Percentiles rank a stretch among this genome's conserved stretches.
Evolutionary conservation across 2,888 invertebrate genomes (phyloP).

Genomic region (Octonoba sinensis): DNA sequence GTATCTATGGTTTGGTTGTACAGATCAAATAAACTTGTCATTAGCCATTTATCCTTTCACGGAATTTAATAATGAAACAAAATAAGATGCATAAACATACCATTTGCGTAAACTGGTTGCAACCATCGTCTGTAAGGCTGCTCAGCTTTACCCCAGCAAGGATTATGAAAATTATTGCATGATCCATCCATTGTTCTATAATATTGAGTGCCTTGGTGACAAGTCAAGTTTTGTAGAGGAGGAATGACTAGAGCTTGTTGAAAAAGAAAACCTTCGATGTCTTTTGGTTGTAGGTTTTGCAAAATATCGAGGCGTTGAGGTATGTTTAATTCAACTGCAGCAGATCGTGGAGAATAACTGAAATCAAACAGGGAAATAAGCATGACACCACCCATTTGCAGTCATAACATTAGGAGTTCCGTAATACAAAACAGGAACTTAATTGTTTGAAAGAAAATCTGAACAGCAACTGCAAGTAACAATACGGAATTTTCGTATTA

Average conservation of each 20-base stretch:
- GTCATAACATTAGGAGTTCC: too few relatives aligned
- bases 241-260: conserved; percentile 22
- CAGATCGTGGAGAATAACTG: conserved; percentile 20
- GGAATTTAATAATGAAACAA: too few relatives aligned
- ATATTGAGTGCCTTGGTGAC: conserved; percentile 6
- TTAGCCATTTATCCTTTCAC: too few relatives aligned
- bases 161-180: conserved; percentile 55
- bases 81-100: conserved; percentile 5
- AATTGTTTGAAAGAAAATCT: too few relatives aligned
- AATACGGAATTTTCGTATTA: too few relatives aligned
- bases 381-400: background rate
- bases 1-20: too few relatives aligned
- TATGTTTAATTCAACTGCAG: background rate
- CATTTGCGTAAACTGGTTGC: conserved; percentile 48
- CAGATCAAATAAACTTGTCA: too few relatives aligned
- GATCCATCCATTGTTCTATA: conserved; percentile 57
- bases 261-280: conserved; percentile 8
- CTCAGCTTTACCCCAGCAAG: conserved; percentile 59
- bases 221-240: background rate
- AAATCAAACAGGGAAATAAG: background rate
- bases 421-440: too few relatives aligned
- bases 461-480: too few relatives aligned
- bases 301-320: conserved; percentile 2
- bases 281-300: background rate
- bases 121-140: conserved; percentile 59